Base-by-base conservation (phyloP, 2,888 invertebrate species). In the Formica aserva region DNA sequence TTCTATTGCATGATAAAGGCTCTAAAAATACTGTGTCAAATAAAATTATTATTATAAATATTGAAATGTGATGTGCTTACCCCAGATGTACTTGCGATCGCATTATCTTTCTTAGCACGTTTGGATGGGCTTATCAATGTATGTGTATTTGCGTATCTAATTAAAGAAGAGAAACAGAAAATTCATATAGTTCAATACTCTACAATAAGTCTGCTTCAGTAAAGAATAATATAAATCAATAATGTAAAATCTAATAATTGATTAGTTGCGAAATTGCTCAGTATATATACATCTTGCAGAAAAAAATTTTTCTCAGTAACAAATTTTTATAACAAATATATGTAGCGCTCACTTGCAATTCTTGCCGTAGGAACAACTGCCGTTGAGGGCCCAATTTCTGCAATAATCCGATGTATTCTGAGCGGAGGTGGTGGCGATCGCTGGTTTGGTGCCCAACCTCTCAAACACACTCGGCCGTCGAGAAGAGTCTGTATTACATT, bases 391-490 rank as follows among this genome's bases (percentile, higher is more conserved):
- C 97, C 97, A 97, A 95, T 97, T 97, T 94, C 97, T 96, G 94
- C 97, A 97, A 95, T 96, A 96, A 95, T 97, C 97, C 45, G 94
- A 92, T 94, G 95, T 96, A 95, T 95, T 96, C 95, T 95, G 95
- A 85, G 92, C 91, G 82, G 91, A 88, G 26, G 29, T 45, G 45
- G 93, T 90, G 89, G 93, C 93, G 45, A 96, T 95, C 86, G 95
- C 95, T 93, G 97, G 97, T 95, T 97, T 97, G 65, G 97, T 97
- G 91, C 97, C 97, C 93, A 97, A 96, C 92, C 97, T 96, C 95
- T 97, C 97, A 95, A 98, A 98, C 91, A 98, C 97, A 96, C 97
- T 97, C 90, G 97, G 97, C 95, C 97, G 96, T 90, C 94, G 96
- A 94, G 96, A 77, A 55, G 77, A 95, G 94, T 96, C 96, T 95